A percentile compares a stretch with the other conserved stretches of the same genome.
phyloP scores from a whole-genome alignment of 2,113 vertebrate species.

The Natator depressus region DNA sequence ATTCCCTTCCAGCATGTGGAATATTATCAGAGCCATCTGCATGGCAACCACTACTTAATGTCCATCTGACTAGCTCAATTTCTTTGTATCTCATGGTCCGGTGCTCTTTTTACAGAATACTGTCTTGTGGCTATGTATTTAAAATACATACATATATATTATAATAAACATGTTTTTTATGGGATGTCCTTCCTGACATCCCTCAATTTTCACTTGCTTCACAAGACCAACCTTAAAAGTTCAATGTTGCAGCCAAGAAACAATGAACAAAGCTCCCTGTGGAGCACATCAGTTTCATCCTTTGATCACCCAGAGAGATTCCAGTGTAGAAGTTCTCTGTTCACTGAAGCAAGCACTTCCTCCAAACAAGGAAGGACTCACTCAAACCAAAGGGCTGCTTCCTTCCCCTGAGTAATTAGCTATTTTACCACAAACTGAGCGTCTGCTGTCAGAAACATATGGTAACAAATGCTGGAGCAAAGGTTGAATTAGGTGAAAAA shows the following conservation, averaged over 20 bases:
- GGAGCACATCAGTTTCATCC: not conserved
- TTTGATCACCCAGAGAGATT: not conserved
- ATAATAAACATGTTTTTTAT: not conserved
- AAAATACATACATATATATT: not conserved
- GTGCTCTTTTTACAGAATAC: not conserved
- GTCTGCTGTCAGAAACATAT: not conserved
- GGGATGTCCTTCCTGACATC: not conserved
- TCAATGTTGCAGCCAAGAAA: not conserved
- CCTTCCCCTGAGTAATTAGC: not conserved
- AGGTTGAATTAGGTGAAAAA: not conserved
- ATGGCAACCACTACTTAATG: not conserved
- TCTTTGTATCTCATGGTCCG: not conserved
- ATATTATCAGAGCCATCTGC: not conserved
- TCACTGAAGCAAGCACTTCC: not conserved
- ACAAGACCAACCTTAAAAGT: not conserved
- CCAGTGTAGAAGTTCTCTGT: not conserved
- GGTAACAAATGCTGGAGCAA: not conserved
- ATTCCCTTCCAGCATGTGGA: not conserved
- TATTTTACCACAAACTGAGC: not conserved
- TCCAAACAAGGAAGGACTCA: not conserved
- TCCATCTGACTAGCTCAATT: not conserved
- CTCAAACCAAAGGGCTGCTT: not conserved
- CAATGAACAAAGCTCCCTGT: not conserved
- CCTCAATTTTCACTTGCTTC: not conserved
- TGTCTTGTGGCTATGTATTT: not conserved